These are phyloP conservation scores for Helicoverpa assulta DNA, from an alignment of 2,888 invertebrate species.

Conservation along the genomic window DNA sequence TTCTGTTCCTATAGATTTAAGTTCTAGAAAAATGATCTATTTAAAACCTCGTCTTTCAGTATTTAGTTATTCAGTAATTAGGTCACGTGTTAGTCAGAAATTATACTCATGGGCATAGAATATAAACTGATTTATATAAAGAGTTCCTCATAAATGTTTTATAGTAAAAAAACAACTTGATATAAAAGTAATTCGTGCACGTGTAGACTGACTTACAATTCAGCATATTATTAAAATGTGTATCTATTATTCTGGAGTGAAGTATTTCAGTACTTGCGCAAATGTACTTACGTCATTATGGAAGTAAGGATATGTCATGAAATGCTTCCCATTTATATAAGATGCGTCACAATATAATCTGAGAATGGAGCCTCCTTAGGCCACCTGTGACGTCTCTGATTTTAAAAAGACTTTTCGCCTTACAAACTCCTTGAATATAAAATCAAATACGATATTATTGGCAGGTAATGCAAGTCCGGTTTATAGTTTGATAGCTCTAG, in stretches of 20 bases:
- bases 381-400: slow-evolving; percentile 41
- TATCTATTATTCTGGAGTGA: slow-evolving; percentile 23
- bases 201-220: slow-evolving; percentile 25
- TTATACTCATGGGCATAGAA: not conserved
- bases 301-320: slow-evolving; percentile 47
- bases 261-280: slow-evolving; percentile 4
- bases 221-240: slow-evolving; percentile 33
- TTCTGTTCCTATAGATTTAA: too few relatives aligned
- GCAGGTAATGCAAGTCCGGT: slow-evolving; percentile 2
- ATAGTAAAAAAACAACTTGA: not conserved
- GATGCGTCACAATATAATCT: slow-evolving; percentile 49
- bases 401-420: slow-evolving; percentile 13
- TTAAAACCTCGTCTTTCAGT: too few relatives aligned
- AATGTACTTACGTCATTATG: slow-evolving; percentile 37
- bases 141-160: slow-evolving; percentile 1
- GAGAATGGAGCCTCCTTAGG: slow-evolving; percentile 42
- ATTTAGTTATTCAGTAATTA: too few relatives aligned
- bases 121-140: not conserved
- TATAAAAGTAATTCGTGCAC: slow-evolving; percentile 4
- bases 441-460: not conserved
- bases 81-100: not conserved
- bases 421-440: not conserved
- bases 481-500: slow-evolving; percentile 1
- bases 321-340: slow-evolving; percentile 45
- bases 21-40: too few relatives aligned